These are phyloP conservation scores for Trachymyrmex cornetzi DNA, from an alignment of 1,140 invertebrate species.

Conservation along the genomic window DNA sequence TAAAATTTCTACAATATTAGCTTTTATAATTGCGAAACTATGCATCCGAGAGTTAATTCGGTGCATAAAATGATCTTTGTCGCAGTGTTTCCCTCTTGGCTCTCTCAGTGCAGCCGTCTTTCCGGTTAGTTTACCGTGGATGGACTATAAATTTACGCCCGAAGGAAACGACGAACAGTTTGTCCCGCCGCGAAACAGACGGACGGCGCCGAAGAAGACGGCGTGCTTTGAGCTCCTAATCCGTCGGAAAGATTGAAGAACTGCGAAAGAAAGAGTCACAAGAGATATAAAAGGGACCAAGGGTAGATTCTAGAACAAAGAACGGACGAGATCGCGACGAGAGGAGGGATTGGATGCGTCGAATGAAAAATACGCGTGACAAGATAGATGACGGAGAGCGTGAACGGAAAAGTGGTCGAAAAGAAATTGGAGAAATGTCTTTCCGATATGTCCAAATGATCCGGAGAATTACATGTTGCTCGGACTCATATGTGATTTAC, in stretches of 20 bases:
- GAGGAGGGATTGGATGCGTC: constrained; percentile 7
- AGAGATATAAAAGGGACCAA: constrained; percentile 22
- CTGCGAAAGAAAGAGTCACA: constrained; percentile 28
- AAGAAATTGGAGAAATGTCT: neutral
- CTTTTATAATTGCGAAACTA: constrained; percentile 2
- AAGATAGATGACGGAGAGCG: neutral
- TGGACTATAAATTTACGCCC: constrained; percentile 44
- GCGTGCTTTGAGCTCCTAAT: constrained; percentile 48
- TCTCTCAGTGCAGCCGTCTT: neutral
- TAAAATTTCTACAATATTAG: neutral
- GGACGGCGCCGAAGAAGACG: constrained; percentile 21
- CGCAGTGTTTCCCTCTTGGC: neutral
- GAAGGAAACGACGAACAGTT: constrained; percentile 51
- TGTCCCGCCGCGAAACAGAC: constrained; percentile 46
- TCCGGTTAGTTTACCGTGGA: constrained; percentile 23
- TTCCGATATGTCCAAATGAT: constrained; percentile 9
- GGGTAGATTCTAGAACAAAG: constrained; percentile 27
- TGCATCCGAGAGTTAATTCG: constrained; percentile 8
- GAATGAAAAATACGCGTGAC: constrained; percentile 38
- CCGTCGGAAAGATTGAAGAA: constrained; percentile 40
- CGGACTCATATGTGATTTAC: neutral
- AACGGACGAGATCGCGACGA: constrained; percentile 15
- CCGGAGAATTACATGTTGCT: neutral
- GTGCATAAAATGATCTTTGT: neutral
- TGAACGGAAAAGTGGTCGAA: neutral